A percentile compares a stretch with the other conserved stretches of the same genome.
These are phyloP conservation scores for Synanceia verrucosa DNA, from an alignment of 2,797 vertebrate genomes.

Conservation along the genomic window DNA sequence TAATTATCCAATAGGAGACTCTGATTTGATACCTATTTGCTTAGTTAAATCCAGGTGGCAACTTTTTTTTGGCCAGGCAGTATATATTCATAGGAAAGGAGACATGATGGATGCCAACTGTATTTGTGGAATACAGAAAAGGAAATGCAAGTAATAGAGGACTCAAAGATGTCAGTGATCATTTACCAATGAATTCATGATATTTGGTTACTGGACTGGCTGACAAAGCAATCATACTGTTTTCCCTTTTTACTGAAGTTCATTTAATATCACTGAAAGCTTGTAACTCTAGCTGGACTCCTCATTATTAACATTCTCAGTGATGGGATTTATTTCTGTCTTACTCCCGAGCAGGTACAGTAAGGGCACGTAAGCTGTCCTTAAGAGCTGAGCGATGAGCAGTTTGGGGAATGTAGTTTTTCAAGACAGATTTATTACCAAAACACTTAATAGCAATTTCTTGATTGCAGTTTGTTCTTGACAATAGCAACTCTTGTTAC, in stretches of 20 bases:
- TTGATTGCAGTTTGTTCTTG: constrained; percentile 51
- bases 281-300: constrained; percentile 14
- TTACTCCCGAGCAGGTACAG: constrained; percentile 4
- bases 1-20: no score
- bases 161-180: constrained; percentile 33
- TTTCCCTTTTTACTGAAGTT: constrained; percentile 9
- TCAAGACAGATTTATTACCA: constrained; percentile 59
- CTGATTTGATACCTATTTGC: no score
- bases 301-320: constrained; percentile 32
- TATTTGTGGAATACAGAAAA: constrained; percentile 26
- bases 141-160: constrained; percentile 24
- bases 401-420: constrained; percentile 57
- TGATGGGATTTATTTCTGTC: constrained; percentile 23
- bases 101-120: constrained; percentile 4
- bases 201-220: constrained; percentile 28
- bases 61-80: no score
- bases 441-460: constrained; percentile 61
- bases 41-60: no score
- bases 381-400: constrained; percentile 14
- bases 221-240: not conserved
- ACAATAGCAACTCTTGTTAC: constrained; percentile 43
- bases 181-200: constrained; percentile 17
- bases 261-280: constrained; percentile 11
- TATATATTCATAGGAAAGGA: constrained; percentile 33
- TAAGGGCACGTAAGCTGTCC: not conserved